A percentile compares a stretch with the other conserved stretches of the same genome.
Evolutionary conservation across 1,140 invertebrate species (phyloP).

Genomic region (Drosophila quadrilineata): DNA sequence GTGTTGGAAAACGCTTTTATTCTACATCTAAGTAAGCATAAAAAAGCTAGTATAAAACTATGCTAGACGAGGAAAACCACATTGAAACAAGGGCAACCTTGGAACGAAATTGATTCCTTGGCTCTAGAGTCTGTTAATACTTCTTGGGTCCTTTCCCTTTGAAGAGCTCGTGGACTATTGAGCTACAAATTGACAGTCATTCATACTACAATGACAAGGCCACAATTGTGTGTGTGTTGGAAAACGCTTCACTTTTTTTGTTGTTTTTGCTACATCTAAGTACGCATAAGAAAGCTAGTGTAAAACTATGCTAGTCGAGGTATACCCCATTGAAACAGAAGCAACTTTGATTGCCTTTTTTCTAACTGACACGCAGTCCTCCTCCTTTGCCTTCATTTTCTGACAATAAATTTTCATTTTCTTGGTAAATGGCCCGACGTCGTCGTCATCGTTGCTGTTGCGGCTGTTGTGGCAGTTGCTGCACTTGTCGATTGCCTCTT

Average conservation of each 20-base stretch:
- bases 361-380: conserved; percentile 32
- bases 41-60: no score
- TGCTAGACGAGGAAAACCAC: no score
- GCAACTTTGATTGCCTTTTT: conserved; percentile 36
- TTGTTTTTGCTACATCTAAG: conserved; percentile 10
- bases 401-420: conserved; percentile 81
- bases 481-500: conserved; percentile 26
- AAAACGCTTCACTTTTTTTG: no score
- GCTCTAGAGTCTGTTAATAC: neutral
- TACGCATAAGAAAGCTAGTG: conserved; percentile 54
- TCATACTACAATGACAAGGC: conserved; percentile 57
- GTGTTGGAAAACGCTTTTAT: no score
- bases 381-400: conserved; percentile 75
- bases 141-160: conserved; percentile 10
- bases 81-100: no score
- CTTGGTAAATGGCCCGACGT: conserved; percentile 66
- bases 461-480: conserved; percentile 27
- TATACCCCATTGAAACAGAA: conserved; percentile 23
- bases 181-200: conserved; percentile 48
- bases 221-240: no score
- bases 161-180: conserved; percentile 31
- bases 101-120: no score
- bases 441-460: conserved; percentile 21
- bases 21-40: no score
- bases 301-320: conserved; percentile 44